These are phyloP conservation scores for Drymonia ruficornis DNA, from an alignment of 2,888 invertebrate species.

Conservation along the genomic window DNA sequence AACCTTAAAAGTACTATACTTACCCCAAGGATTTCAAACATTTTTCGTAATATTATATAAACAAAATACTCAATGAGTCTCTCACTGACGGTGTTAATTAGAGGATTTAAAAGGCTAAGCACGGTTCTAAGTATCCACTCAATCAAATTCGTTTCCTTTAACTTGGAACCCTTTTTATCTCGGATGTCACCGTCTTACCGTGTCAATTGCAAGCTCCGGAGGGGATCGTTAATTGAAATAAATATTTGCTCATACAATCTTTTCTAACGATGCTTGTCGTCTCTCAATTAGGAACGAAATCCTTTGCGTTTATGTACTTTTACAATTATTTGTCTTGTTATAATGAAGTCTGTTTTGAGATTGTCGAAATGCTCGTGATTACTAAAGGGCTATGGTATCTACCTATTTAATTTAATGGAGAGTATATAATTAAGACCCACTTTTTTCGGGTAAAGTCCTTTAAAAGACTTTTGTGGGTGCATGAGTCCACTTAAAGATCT, in stretches of 20 bases:
- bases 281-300: slow-evolving; percentile 48
- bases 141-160: slow-evolving; percentile 60
- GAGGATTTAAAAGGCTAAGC: slow-evolving; percentile 64
- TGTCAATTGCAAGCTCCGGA: slow-evolving; percentile 65
- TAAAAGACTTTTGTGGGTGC: no score
- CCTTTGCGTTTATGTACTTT: slow-evolving; percentile 40
- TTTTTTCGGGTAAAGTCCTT: no score
- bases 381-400: neutral
- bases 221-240: slow-evolving; percentile 70
- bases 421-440: no score
- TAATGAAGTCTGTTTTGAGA: slow-evolving; percentile 27
- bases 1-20: neutral
- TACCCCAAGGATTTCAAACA: neutral
- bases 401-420: no score
- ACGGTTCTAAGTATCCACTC: slow-evolving; percentile 60
- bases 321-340: slow-evolving; percentile 27
- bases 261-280: slow-evolving; percentile 52
- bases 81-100: slow-evolving; percentile 64
- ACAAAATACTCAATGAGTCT: slow-evolving; percentile 58
- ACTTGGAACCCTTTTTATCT: slow-evolving; percentile 68
- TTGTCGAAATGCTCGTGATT: neutral
- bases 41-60: slow-evolving; percentile 31
- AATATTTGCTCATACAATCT: slow-evolving; percentile 76
- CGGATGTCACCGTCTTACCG: slow-evolving; percentile 72
- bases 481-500: no score